A percentile compares a stretch with the other conserved stretches of the same genome.
phyloP scores from a whole-genome alignment of 2,797 vertebrate genomes.

The Lutra lutra region DNA sequence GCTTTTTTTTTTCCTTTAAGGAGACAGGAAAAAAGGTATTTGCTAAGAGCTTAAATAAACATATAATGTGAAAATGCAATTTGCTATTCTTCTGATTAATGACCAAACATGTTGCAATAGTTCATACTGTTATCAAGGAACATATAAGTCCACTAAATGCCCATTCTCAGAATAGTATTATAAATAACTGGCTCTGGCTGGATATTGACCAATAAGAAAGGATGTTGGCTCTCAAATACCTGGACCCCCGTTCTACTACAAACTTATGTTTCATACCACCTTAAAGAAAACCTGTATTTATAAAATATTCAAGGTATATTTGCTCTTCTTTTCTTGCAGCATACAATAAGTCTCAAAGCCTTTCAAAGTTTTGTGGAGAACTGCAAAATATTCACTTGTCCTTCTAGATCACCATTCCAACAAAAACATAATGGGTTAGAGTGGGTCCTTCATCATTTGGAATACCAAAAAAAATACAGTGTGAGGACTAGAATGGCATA shows the following conservation, averaged over 20 bases:
- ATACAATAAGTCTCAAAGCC: neutral
- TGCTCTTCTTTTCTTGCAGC: neutral
- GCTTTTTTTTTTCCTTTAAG: neutral
- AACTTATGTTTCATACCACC: neutral
- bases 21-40: neutral
- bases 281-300: neutral
- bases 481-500: neutral
- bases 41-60: neutral
- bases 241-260: neutral
- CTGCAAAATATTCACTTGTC: neutral
- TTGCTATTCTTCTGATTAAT: neutral
- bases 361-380: neutral
- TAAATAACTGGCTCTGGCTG: neutral
- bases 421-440: neutral
- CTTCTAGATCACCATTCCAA: neutral
- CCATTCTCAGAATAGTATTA: neutral
- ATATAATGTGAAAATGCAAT: neutral
- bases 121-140: neutral
- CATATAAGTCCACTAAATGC: neutral
- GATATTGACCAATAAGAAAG: neutral
- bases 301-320: neutral
- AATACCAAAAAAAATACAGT: conserved; percentile 51
- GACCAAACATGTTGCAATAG: neutral
- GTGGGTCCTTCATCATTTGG: conserved; percentile 17
- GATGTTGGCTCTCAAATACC: neutral